phyloP scores from a whole-genome alignment of 2,888 invertebrate species.

The Cybosia mesomella region DNA sequence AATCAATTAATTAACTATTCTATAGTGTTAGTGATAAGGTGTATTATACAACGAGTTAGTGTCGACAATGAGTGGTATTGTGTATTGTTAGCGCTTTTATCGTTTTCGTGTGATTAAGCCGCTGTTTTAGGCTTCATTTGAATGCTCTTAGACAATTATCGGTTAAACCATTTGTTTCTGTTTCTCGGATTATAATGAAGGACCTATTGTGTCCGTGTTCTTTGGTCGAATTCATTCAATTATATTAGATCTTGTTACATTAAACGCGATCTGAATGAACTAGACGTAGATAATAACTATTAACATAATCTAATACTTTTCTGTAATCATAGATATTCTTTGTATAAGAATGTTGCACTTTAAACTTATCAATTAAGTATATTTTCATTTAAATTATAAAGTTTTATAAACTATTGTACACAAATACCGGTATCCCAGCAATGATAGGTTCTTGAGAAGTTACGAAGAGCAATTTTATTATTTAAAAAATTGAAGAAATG shows the following conservation, averaged over 20 bases:
- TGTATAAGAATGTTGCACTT: not conserved
- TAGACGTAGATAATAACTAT: not conserved
- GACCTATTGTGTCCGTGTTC: not conserved
- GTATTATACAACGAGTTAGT: constrained; percentile 53
- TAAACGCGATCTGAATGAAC: not conserved
- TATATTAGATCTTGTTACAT: not conserved
- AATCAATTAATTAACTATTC: constrained; percentile 60
- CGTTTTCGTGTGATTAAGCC: constrained; percentile 25
- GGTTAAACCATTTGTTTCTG: constrained; percentile 4
- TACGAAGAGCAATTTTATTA: not conserved
- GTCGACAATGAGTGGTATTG: constrained; percentile 41
- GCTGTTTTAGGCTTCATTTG: constrained; percentile 16
- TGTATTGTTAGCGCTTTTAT: constrained; percentile 38
- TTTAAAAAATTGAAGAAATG: not conserved
- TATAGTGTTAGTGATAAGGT: constrained; percentile 55
- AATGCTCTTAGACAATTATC: constrained; percentile 18
- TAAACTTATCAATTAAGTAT: not conserved
- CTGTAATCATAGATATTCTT: not conserved
- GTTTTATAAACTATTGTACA: not conserved
- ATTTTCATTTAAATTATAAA: not conserved
- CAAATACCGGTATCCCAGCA: not conserved
- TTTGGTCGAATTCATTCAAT: not conserved
- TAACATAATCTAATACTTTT: not conserved
- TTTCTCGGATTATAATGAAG: not conserved
- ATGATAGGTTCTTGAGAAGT: not conserved